Evolutionary conservation across 2,113 vertebrate species (phyloP), one percentile per base, ranked within the genome.

Genomic region (Ageneiosus marmoratus): DNA sequence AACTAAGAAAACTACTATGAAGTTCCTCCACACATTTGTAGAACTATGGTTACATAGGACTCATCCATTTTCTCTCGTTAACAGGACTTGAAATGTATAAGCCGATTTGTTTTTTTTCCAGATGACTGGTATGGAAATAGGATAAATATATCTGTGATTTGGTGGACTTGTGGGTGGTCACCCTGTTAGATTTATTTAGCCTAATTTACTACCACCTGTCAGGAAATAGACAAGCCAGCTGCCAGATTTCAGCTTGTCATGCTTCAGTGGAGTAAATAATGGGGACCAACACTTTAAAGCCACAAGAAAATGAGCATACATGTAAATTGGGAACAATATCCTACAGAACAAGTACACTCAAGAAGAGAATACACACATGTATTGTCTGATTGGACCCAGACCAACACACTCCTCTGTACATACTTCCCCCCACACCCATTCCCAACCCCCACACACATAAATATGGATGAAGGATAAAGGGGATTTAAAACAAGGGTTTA

Each of bases 161-260:
- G 18, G n/a, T n/a, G n/a, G n/a, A n/a, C n/a, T n/a, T n/a, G n/a
- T n/a, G n/a, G 48, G n/a, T 76, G 48, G 73, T 76, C 72, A 46
- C n/a, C 8, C 72, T 22, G 13, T 75, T 34, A 53, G 29, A 75
- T 34, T 75, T 50, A 53, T 75, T 22, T 24, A 32, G 29, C 73
- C 50, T 24, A 34, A 76, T 55, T 55, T 76, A 51, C 48, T 75
- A 76, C 73, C 18, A 55, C 73, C 73, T 76, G 46, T 55, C 48
- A 55, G 50, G 50, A 53, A 76, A 76, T 76, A 76, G 55, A 76
- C 73, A 53, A 76, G 34, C 27, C 1, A 8, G 46, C 27, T 76
- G 29, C 50, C 20, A n/a, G n/a, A n/a, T n/a, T n/a, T n/a, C 29
- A 12, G 29, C 73, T 55, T 34, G 18, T 50, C 27, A 15, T 29